Conservation (phyloP, 2,888 invertebrate species). For the Eupithecia pulchellata region DNA sequence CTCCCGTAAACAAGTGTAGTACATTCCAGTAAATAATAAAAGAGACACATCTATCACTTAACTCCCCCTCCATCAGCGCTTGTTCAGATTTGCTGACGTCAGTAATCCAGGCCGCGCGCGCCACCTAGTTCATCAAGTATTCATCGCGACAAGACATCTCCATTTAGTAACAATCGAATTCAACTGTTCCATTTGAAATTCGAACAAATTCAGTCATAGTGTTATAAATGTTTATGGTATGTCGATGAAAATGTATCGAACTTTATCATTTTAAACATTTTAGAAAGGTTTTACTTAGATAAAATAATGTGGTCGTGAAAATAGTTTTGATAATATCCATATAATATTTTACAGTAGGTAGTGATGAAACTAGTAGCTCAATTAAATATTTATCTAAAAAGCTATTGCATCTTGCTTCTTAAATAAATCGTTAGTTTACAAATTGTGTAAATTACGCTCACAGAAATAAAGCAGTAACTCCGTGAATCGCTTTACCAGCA, state of each 20-base stretch:
- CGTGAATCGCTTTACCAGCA: conserved; percentile 18
- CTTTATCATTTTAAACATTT: neutral
- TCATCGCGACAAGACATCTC: conserved; percentile 43
- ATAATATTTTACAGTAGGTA: too few relatives aligned
- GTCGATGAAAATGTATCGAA: conserved; percentile 22
- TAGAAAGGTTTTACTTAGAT: neutral
- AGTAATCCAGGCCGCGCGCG: conserved; percentile 24
- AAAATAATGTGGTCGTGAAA: too few relatives aligned
- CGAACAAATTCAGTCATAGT: conserved; percentile 10
- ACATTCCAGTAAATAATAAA: conserved; percentile 22
- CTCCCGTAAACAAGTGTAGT: conserved; percentile 8
- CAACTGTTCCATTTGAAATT: conserved; percentile 28
- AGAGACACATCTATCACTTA: conserved; percentile 18
- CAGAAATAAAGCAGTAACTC: conserved; percentile 30
- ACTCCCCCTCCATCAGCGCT: conserved; percentile 24
- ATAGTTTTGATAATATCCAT: too few relatives aligned
- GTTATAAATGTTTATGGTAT: neutral
- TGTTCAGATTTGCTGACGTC: conserved; percentile 38
- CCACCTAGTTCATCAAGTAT: conserved; percentile 41
- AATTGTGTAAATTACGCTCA: conserved; percentile 22
- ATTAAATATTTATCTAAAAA: too few relatives aligned
- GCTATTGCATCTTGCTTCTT: neutral
- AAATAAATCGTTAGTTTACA: conserved; percentile 14
- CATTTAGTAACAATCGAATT: conserved; percentile 40
- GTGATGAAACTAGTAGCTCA: too few relatives aligned